Percentiles rank a stretch among this genome's conserved stretches.
These are phyloP conservation scores for Heliconius ethilla DNA, from an alignment of 2,888 invertebrate genomes.

Conservation along the genomic window DNA sequence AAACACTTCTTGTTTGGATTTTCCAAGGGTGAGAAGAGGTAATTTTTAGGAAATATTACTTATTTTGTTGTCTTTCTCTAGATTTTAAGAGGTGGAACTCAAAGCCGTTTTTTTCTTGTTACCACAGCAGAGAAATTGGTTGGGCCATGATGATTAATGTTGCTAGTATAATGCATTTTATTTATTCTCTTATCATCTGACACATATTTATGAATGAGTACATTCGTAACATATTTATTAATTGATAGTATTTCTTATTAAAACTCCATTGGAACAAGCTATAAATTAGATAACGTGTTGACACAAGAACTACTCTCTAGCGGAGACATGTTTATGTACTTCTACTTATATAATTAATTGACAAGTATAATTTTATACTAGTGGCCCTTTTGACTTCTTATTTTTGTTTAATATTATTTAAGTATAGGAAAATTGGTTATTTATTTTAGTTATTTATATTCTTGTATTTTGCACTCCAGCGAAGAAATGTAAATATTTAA, in stretches of 20 bases:
- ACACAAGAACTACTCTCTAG: neutral
- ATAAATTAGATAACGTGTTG: constrained; percentile 18
- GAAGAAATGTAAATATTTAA: no score
- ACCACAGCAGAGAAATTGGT: neutral
- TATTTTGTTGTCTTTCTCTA: no score
- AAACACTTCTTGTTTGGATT: no score
- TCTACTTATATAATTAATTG: neutral
- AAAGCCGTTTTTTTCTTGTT: neutral
- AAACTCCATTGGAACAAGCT: neutral
- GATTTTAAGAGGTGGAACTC: neutral
- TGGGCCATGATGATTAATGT: neutral
- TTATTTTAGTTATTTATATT: no score
- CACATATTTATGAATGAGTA: constrained; percentile 33
- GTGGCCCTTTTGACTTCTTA: neutral
- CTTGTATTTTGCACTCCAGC: no score
- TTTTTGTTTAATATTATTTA: neutral
- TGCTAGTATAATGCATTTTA: constrained; percentile 3
- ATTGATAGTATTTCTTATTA: constrained; percentile 12
- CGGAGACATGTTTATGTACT: neutral
- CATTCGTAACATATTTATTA: constrained; percentile 4
- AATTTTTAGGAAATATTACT: neutral
- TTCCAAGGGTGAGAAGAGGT: neutral
- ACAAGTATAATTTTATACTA: neutral
- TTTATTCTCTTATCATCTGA: constrained; percentile 28
- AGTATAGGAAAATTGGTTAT: neutral